Evolutionary conservation across 2,113 vertebrate genomes (phyloP).

Genomic region (Phaethon lepturus): DNA sequence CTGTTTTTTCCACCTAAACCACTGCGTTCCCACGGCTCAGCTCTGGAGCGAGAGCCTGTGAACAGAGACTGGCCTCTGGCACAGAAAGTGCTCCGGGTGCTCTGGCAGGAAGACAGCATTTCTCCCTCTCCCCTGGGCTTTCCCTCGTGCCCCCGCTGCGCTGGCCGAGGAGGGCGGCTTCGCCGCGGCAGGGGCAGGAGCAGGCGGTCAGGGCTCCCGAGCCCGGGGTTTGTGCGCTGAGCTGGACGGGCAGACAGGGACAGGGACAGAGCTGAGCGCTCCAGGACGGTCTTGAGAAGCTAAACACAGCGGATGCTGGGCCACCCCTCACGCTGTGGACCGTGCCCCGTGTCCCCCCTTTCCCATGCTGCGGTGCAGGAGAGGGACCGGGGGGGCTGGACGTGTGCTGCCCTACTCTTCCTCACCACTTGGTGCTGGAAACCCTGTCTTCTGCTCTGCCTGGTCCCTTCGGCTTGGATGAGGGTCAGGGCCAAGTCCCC

Average conservation of each 20-base stretch:
- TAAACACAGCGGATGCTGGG: fast-evolving
- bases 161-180: background rate
- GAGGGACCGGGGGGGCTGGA: background rate
- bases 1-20: background rate
- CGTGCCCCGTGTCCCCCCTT: background rate
- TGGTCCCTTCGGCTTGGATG: fast-evolving
- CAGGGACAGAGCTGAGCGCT: background rate
- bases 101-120: background rate
- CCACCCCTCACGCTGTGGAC: background rate
- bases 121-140: background rate
- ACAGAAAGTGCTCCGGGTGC: background rate
- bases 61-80: background rate
- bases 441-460: background rate
- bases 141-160: fast-evolving
- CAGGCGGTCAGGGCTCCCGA: background rate
- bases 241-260: background rate
- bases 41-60: background rate
- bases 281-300: background rate
- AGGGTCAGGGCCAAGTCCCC: background rate
- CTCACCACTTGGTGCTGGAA: background rate
- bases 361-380: fast-evolving
- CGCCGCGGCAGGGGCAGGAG: fast-evolving
- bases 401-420: background rate
- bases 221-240: background rate
- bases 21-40: background rate